phyloP scores from a whole-genome alignment of 2,888 invertebrate species.

The Parnassius mnemosyne region DNA sequence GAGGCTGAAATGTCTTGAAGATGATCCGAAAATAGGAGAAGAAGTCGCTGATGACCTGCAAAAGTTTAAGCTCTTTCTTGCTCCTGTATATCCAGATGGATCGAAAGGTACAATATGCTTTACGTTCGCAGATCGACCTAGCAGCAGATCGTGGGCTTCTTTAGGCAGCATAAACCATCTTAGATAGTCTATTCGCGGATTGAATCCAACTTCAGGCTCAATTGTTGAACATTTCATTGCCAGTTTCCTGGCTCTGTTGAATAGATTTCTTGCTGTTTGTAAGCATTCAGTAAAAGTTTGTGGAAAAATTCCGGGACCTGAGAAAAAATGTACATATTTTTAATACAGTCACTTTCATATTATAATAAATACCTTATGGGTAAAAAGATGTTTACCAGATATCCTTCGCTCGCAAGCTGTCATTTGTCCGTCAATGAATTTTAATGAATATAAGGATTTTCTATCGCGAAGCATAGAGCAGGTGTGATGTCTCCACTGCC shows the following conservation, averaged over 20 bases:
- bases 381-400: constrained; percentile 66
- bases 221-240: constrained; percentile 87
- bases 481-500: constrained; percentile 93
- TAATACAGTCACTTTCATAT: neutral
- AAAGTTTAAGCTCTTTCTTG: constrained; percentile 66
- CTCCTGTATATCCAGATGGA: constrained; percentile 80
- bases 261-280: constrained; percentile 88
- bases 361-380: neutral
- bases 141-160: constrained; percentile 89
- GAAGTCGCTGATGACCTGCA: constrained; percentile 61
- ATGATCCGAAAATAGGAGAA: constrained; percentile 76
- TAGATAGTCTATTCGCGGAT: constrained; percentile 83
- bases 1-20: constrained; percentile 85
- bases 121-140: constrained; percentile 87
- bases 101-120: constrained; percentile 89
- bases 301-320: constrained; percentile 86
- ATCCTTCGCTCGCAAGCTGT: constrained; percentile 85
- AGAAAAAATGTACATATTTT: constrained; percentile 31
- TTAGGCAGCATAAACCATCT: constrained; percentile 95
- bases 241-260: constrained; percentile 87
- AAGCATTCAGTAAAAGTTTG: constrained; percentile 88
- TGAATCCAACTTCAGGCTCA: constrained; percentile 87
- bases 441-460: constrained; percentile 89
- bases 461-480: constrained; percentile 89
- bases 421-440: constrained; percentile 88